Base-by-base conservation (phyloP, 2,113 vertebrate genomes). In the Oryzias melastigma region DNA sequence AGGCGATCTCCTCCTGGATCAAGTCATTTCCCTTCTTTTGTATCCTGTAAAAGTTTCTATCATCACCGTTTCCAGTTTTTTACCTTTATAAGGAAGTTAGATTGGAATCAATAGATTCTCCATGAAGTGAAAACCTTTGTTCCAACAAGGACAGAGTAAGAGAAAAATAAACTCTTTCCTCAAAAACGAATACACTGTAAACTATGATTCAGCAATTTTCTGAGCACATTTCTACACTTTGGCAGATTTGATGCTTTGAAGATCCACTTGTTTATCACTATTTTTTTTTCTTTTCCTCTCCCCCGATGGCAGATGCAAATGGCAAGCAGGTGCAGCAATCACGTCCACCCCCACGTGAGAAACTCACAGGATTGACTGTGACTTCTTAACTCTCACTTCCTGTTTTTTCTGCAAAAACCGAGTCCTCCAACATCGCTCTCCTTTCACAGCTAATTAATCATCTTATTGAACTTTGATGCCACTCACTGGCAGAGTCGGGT, bases 361-460 rank as follows among this genome's bases (percentile, higher is more conserved):
- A 77, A 71, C 41, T 71, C 64, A 24, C 55, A 75, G 61, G 64
- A 76, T 46, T 29, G 49, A 73, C 51, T 49, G 68, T 43, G 17
- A 63, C 50, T 53, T 64, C 54, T 41, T 62, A 50, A 75, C 70
- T 18, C 25, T 1, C 4, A 22, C 49, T 68, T 57, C 17, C 16
- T 19, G 40, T 51, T 48, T 43, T 43, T 79, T 58, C 75, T 68
- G 62, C 52, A 50, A 78, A 71, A 71, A 60, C n/a, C 48, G 54
- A 73, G 50, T 69, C 70, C 47, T 73, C 65, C 68, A 75, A 75
- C 74, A 75, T 83, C 72, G 46, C 68, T 71, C 75, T 74, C 62
- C 56, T 66, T 73, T 75, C 69, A 76, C 84, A 81, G 81, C 81
- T 81, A 76, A 85, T 84, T 84, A 82, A 83, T 89, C 79, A 81